phyloP scores from a whole-genome alignment of 2,797 vertebrate genomes.

The Varecia variegata region DNA sequence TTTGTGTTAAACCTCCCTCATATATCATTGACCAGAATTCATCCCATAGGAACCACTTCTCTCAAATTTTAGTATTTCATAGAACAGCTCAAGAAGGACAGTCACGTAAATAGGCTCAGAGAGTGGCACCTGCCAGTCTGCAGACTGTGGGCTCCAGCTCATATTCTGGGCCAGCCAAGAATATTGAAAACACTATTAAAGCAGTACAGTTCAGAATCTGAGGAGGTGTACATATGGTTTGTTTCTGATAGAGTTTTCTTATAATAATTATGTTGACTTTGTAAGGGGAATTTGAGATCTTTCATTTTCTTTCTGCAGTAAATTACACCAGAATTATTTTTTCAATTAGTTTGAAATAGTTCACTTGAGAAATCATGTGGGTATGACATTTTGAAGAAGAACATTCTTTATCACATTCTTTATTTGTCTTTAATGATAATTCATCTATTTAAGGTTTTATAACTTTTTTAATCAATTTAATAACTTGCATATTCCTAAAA shows the following conservation, averaged over 20 bases:
- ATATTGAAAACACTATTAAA: neutral
- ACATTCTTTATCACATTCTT: conserved; percentile 2
- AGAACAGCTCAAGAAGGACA: neutral
- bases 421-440: conserved; percentile 7
- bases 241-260: neutral
- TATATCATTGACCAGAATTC: neutral
- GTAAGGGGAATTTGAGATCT: neutral
- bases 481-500: neutral
- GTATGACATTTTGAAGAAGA: conserved; percentile 1
- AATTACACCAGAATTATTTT: neutral
- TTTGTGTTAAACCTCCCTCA: neutral
- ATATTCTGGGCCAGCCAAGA: neutral
- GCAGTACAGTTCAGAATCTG: neutral
- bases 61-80: neutral
- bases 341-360: neutral
- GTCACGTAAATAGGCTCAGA: neutral
- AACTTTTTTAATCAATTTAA: neutral
- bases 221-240: too few species aligned
- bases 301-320: neutral
- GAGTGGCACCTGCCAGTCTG: neutral
- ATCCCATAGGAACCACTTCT: neutral
- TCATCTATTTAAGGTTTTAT: neutral
- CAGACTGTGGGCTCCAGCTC: neutral
- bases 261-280: neutral
- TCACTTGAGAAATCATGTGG: neutral